A percentile compares a stretch with the other conserved stretches of the same genome.
Conservation (phyloP, 2,888 invertebrate genomes). For the Drosophila quinaria region DNA sequence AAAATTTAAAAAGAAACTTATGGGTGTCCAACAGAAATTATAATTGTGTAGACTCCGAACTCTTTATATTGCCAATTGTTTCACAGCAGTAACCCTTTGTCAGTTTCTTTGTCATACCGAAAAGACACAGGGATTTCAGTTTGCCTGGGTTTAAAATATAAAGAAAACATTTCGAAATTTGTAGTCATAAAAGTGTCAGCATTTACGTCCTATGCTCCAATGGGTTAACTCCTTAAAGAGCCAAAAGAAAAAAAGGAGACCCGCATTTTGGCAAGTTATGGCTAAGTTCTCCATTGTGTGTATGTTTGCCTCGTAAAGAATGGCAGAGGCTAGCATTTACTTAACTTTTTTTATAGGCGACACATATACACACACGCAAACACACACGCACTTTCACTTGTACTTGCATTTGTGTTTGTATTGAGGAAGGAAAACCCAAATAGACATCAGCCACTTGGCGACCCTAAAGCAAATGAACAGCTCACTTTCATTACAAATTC, state of each 20-base stretch:
- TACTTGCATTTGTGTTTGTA: slow-evolving; percentile 16
- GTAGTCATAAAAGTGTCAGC: slow-evolving; percentile 57
- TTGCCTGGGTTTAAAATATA: slow-evolving; percentile 34
- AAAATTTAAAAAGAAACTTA: too few species aligned
- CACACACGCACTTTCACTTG: not conserved
- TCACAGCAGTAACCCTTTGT: not conserved
- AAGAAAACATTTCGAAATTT: slow-evolving; percentile 55
- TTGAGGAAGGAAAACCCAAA: slow-evolving; percentile 41
- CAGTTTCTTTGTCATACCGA: not conserved
- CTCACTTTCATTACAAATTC: slow-evolving; percentile 80
- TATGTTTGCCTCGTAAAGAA: slow-evolving; percentile 38
- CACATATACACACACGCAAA: slow-evolving; percentile 4
- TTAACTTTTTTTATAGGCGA: slow-evolving; percentile 38
- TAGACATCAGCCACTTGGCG: slow-evolving; percentile 70
- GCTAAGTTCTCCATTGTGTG: slow-evolving; percentile 37
- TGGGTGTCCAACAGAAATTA: too few species aligned
- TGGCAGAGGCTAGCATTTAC: slow-evolving; percentile 26
- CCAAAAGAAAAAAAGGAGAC: slow-evolving; percentile 15
- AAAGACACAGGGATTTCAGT: not conserved
- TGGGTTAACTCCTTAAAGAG: slow-evolving; percentile 7
- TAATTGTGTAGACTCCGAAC: too few species aligned
- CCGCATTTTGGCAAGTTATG: slow-evolving; percentile 64
- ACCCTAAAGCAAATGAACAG: slow-evolving; percentile 81
- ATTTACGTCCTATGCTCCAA: slow-evolving; percentile 40
- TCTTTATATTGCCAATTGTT: not conserved